Evolutionary conservation across 1,140 invertebrate genomes (phyloP).

Genomic region (Paramacrobiotus metropolitanus): DNA sequence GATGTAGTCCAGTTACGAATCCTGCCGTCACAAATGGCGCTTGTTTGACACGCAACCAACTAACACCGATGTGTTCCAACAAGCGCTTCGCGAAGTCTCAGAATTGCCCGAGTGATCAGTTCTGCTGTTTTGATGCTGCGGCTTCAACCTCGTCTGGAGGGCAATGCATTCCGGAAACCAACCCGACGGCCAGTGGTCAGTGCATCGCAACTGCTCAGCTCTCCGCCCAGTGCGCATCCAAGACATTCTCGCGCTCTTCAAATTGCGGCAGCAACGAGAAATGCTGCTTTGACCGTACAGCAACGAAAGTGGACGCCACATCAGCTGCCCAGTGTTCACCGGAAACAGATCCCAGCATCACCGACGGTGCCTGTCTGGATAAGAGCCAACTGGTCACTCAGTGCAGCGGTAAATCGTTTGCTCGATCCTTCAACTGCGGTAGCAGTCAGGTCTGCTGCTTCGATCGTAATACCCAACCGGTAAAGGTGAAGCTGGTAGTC

Average conservation of each 20-base stretch:
- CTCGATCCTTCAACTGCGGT: neutral
- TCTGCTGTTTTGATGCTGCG: neutral
- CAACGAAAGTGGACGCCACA: too few relatives aligned
- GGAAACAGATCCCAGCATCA: neutral
- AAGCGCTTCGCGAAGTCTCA: neutral
- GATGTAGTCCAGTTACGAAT: neutral
- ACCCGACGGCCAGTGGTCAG: neutral
- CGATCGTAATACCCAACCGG: neutral
- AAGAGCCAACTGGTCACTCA: neutral
- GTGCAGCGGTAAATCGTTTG: neutral
- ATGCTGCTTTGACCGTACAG: neutral
- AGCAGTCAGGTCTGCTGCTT: neutral
- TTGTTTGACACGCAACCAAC: neutral
- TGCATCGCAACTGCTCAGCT: neutral
- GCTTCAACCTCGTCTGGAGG: neutral
- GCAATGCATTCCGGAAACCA: neutral
- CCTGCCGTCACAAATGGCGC: neutral
- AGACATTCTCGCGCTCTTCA: neutral
- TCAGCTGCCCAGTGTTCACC: neutral
- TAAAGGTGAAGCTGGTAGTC: neutral
- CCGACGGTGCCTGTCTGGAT: neutral
- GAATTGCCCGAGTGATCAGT: neutral
- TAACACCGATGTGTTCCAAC: neutral
- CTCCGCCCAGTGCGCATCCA: neutral
- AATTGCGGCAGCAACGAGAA: neutral